Evolutionary conservation across 2,113 vertebrate species (phyloP), one percentile per base, ranked within the genome.

Genomic region (Murina feae): DNA sequence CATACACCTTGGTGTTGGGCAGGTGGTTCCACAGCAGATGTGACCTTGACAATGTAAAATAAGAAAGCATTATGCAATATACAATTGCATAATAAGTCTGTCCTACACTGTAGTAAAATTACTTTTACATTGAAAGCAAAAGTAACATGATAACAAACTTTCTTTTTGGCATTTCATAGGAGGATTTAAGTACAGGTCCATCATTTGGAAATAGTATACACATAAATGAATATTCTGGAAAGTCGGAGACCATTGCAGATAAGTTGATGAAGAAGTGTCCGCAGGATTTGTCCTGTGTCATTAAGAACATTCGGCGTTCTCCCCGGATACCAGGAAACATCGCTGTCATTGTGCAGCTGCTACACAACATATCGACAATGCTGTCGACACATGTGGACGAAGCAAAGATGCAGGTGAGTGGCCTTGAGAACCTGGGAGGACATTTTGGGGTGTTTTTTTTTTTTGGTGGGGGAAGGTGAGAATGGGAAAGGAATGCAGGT

Each of bases 251-350:
- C 18, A 97, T 97, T 83, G 20, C 63, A 44, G 95, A 95, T 1
- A 82, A 5, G 16, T 25, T 97, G 79, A 68, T 89, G 44, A 78
- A 53, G 2, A 98, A n/a, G 65, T 98, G 98, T 93, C 97, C 87
- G 0, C 28, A 23, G 60, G 97, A 98, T 72, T 96, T 98, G 91
- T 97, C 98, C 1, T 98, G 98, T 75, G 96, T 97, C 6, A 17
- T 98, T 35, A 75, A 4, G 37, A 96, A 93, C 47, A 98, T 98
- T 60, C 89, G 83, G 90, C 93, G 92, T 5, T 98, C 98, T 69
- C 98, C 98, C 35, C 93, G 91, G 51, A 95, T 98, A n/a, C 97
- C 98, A 30, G 98, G 98, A 60, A 98, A 98, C 47, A 98, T 98
- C 1, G 98, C 97, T 39, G 86, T 98, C 49, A 97, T 98, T 4